Base-by-base conservation (phyloP, 2,888 invertebrate genomes). In the Cinara cedri region DNA sequence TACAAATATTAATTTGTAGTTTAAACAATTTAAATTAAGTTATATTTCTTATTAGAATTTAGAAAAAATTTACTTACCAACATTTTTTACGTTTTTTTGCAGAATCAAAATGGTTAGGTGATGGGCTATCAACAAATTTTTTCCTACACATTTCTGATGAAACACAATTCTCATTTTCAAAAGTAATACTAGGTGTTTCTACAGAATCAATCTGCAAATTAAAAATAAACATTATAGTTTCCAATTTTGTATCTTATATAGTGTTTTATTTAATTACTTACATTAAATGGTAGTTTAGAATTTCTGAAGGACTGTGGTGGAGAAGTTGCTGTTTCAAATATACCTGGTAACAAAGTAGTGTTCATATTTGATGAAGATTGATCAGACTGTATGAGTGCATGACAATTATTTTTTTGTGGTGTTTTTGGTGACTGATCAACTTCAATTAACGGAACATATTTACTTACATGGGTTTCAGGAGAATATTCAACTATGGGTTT, bases 31-130 rank as follows among this genome's bases (percentile, higher is more conserved):
- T n/a, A n/a, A n/a, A n/a, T n/a, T n/a, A n/a, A n/a, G n/a, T n/a
- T n/a, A n/a, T n/a, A n/a, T n/a, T n/a, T n/a, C n/a, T n/a, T n/a
- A n/a, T n/a, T 34, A 34, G 34, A 6, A 34, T 34, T 34, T 34
- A 34, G 34, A 34, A 34, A 34, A 34, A 34, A 34, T 34, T 3
- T 34, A 19, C 76, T 60, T 21, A 60, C 76, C 68, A 49, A 9
- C 60, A 11, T 68, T 78, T 78, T 68, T 68, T 78, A 16, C 57
- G 66, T 68, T 78, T 78, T 51, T 78, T 78, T 19, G 60, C 57
- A 14, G 76, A 78, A 49, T 78, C 49, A 34, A 68, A 78, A 49
- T 9, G n/a, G 49, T 54, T 60, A 14, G 76, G 76, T 21, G 76
- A 78, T 13, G 34, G 57, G 21, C 57, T 78, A 13, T 21, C 34